These are phyloP conservation scores for Pantherophis alleghaniensis DNA, from an alignment of 2,797 vertebrate genomes.

Conservation along the genomic window DNA sequence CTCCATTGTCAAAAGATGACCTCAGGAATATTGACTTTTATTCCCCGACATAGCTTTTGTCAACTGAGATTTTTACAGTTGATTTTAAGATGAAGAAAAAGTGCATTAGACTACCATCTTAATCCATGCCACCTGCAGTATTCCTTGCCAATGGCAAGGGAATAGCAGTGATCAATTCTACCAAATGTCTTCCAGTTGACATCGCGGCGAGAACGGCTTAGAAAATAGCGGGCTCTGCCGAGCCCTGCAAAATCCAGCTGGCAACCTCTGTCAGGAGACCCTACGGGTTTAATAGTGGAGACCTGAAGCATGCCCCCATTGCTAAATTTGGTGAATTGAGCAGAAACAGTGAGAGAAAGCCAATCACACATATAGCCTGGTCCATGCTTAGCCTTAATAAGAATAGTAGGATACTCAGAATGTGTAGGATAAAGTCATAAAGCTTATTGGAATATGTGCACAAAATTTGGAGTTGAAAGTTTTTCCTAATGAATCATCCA, in stretches of 20 bases:
- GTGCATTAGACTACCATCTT: neutral
- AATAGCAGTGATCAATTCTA: neutral
- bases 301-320: neutral
- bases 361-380: neutral
- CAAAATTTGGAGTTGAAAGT: neutral
- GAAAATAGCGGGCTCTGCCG: no score
- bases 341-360: neutral
- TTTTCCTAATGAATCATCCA: constrained; percentile 4
- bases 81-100: neutral
- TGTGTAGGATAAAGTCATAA: neutral
- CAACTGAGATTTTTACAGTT: neutral
- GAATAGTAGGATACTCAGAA: neutral
- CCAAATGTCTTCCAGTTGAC: neutral
- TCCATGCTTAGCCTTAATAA: neutral
- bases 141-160: neutral
- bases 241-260: no score
- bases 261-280: no score
- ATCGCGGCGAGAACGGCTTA: no score
- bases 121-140: neutral
- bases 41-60: neutral
- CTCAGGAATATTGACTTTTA: neutral
- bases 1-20: neutral
- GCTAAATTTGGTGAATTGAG: neutral
- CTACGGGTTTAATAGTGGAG: neutral
- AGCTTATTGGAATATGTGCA: neutral